A percentile compares a stretch with the other conserved stretches of the same genome.
phyloP scores from a whole-genome alignment of 2,113 vertebrate species.

The Pavo muticus region DNA sequence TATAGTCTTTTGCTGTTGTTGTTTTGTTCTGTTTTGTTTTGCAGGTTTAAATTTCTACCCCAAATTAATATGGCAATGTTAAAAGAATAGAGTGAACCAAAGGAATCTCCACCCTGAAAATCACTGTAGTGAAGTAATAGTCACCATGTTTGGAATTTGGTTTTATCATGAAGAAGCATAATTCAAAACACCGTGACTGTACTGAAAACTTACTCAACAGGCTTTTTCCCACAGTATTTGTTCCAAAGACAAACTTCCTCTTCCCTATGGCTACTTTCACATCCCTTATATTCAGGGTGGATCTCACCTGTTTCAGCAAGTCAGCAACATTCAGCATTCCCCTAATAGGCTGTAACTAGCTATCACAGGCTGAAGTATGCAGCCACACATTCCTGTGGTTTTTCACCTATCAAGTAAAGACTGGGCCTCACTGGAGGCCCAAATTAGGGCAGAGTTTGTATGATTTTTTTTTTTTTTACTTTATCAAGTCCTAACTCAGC shows the following conservation, averaged over 20 bases:
- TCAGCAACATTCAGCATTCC: not conserved
- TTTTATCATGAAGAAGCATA: conserved; percentile 8
- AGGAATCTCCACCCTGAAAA: not conserved
- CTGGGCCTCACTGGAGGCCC: not conserved
- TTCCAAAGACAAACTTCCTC: conserved; percentile 12
- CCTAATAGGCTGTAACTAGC: not conserved
- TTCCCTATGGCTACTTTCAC: not conserved
- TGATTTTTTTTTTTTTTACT: not conserved
- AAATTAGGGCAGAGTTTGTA: not conserved
- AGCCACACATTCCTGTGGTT: conserved; percentile 40
- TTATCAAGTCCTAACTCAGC: not conserved
- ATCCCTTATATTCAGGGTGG: not conserved
- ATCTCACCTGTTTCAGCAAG: conserved; percentile 50
- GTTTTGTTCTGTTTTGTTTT: not conserved
- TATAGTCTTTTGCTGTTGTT: not conserved
- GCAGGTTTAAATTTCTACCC: not conserved
- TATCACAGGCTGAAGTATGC: conserved; percentile 26
- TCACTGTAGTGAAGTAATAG: not conserved
- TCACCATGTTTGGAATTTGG: conserved; percentile 7
- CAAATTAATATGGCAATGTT: not conserved
- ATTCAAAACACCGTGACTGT: conserved; percentile 5
- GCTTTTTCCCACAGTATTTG: conserved; percentile 40
- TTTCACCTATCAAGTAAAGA: not conserved
- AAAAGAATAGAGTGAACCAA: not conserved
- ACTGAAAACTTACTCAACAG: conserved; percentile 7